phyloP scores from a whole-genome alignment of 1,140 invertebrate species.

The Aphelinus atriplicis region DNA sequence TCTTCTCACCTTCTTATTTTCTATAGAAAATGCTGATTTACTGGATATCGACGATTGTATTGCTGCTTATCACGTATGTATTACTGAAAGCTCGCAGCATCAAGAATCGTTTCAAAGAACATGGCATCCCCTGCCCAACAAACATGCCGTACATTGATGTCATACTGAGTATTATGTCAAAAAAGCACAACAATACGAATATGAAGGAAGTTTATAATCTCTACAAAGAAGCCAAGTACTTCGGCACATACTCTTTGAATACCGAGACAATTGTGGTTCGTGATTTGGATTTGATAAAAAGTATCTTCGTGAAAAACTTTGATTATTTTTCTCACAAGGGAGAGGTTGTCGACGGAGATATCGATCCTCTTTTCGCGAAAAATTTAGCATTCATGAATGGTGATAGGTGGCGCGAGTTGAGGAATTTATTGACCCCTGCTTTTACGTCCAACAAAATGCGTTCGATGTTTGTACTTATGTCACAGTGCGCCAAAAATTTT shows the following conservation, averaged over 20 bases:
- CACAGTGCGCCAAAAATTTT: slow-evolving; percentile 53
- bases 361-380: slow-evolving; percentile 65
- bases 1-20: no score
- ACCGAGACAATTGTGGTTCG: slow-evolving; percentile 67
- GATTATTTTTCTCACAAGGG: slow-evolving; percentile 71
- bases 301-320: slow-evolving; percentile 74
- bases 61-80: neutral
- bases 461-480: slow-evolving; percentile 65
- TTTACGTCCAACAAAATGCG: slow-evolving; percentile 72
- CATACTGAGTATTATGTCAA: neutral
- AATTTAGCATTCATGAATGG: slow-evolving; percentile 67
- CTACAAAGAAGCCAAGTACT: neutral
- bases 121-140: neutral
- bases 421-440: slow-evolving; percentile 67
- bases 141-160: neutral
- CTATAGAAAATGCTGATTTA: neutral
- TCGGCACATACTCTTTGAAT: slow-evolving; percentile 16
- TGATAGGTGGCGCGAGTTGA: slow-evolving; percentile 68
- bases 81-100: neutral
- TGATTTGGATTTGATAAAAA: slow-evolving; percentile 74
- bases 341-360: slow-evolving; percentile 55
- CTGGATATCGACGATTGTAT: neutral
- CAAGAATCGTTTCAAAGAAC: slow-evolving; percentile 10
- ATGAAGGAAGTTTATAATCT: neutral
- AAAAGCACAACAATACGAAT: neutral